These are phyloP conservation scores for Ataeniobius toweri DNA, from an alignment of 2,797 vertebrate species.

Conservation along the genomic window DNA sequence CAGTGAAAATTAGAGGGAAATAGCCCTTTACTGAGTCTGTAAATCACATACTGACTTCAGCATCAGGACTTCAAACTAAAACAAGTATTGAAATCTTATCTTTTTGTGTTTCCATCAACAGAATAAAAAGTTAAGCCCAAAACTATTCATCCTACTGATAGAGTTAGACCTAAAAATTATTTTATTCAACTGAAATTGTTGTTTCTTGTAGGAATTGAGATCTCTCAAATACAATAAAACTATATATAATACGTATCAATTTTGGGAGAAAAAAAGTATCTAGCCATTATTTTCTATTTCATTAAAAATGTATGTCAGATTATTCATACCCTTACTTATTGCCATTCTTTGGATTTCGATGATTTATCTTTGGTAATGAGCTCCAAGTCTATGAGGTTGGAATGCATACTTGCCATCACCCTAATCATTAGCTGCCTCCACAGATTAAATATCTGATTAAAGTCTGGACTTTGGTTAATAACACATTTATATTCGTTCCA, in stretches of 20 bases:
- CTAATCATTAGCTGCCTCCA: too few species aligned
- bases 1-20: background rate
- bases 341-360: background rate
- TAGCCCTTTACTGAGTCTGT: background rate
- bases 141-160: background rate
- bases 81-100: background rate
- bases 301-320: background rate
- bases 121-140: background rate
- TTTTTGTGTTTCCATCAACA: background rate
- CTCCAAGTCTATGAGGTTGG: too few species aligned
- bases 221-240: background rate
- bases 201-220: background rate
- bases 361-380: background rate
- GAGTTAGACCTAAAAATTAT: background rate
- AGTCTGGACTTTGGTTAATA: too few species aligned
- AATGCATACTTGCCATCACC: too few species aligned
- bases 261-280: too few species aligned
- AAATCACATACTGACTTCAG: background rate
- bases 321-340: background rate
- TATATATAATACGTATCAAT: background rate
- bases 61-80: too few species aligned
- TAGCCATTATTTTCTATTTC: background rate
- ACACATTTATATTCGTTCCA: too few species aligned
- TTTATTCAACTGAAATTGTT: background rate
- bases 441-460: too few species aligned